Percentiles rank a stretch among this genome's conserved stretches.
These are phyloP conservation scores for Heliconius cydno DNA, from an alignment of 2,888 invertebrate genomes.

Conservation along the genomic window DNA sequence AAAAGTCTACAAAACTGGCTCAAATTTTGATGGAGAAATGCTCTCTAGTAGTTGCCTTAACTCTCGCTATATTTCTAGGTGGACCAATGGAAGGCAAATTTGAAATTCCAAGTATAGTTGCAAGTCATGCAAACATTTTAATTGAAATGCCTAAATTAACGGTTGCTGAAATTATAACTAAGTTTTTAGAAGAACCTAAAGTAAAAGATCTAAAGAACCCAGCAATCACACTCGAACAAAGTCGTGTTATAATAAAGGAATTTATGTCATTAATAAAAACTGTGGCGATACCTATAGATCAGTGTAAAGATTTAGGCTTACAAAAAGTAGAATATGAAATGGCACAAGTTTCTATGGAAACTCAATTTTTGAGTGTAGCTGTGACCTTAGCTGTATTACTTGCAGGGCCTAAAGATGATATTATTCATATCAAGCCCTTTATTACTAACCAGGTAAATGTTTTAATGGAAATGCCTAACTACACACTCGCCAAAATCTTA, in stretches of 20 bases:
- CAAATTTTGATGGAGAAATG: conserved; percentile 7
- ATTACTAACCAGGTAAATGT: background rate
- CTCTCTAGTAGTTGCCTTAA: conserved; percentile 13
- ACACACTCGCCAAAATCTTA: conserved; percentile 8
- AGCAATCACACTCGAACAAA: background rate
- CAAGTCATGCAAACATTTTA: background rate
- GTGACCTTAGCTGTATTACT: background rate
- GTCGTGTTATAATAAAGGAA: conserved; percentile 39
- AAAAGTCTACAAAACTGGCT: conserved; percentile 7
- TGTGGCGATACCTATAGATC: conserved; percentile 42
- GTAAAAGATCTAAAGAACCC: background rate
- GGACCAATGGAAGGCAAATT: conserved; percentile 36
- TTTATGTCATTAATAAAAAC: conserved; percentile 35
- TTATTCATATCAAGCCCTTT: background rate
- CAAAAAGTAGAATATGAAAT: conserved; percentile 33
- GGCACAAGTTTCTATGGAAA: conserved; percentile 24
- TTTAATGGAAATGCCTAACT: conserved; percentile 15
- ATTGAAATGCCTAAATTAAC: conserved; percentile 15
- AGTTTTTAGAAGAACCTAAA: conserved; percentile 1
- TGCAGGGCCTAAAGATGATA: conserved; percentile 14
- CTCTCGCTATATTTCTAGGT: conserved; percentile 16
- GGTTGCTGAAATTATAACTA: conserved; percentile 3
- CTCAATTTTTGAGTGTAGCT: conserved; percentile 14
- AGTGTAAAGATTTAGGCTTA: conserved; percentile 37
- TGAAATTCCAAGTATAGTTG: background rate